Percentiles rank a stretch among this genome's conserved stretches.
Conservation (phyloP, 2,113 vertebrate genomes). For the Melierax canorus region DNA sequence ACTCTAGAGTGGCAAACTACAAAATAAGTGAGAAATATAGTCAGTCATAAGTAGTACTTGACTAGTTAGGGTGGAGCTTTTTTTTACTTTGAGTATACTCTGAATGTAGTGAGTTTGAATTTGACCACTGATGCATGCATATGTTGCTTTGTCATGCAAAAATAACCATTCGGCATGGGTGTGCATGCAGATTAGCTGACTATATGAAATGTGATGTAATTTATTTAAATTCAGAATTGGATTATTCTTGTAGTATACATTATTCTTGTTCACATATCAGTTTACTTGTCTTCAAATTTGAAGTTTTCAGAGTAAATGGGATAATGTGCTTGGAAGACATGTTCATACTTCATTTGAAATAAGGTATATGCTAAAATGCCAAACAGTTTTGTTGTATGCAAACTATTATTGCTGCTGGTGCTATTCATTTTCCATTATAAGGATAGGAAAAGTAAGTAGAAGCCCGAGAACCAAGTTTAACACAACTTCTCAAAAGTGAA, state of each 20-base stretch:
- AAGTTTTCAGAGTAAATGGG: neutral
- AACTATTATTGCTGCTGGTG: neutral
- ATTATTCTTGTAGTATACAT: neutral
- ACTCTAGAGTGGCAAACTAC: neutral
- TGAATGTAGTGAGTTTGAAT: neutral
- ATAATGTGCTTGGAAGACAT: neutral
- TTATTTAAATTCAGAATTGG: neutral
- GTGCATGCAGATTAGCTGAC: neutral
- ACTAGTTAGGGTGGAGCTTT: neutral
- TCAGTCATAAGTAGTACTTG: neutral
- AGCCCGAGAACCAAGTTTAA: neutral
- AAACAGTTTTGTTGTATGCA: neutral
- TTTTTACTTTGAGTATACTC: neutral
- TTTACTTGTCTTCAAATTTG: conserved; percentile 39
- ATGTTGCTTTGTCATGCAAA: neutral
- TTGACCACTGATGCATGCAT: neutral
- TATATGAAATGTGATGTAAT: neutral
- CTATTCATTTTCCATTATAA: neutral
- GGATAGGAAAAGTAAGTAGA: neutral
- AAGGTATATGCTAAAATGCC: neutral
- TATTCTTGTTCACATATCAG: neutral
- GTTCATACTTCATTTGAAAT: neutral
- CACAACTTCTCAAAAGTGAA: neutral
- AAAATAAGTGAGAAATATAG: neutral
- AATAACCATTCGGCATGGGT: neutral